Base-by-base conservation (phyloP, 1,140 invertebrate genomes). In the Stegodyphus mimosarum region DNA sequence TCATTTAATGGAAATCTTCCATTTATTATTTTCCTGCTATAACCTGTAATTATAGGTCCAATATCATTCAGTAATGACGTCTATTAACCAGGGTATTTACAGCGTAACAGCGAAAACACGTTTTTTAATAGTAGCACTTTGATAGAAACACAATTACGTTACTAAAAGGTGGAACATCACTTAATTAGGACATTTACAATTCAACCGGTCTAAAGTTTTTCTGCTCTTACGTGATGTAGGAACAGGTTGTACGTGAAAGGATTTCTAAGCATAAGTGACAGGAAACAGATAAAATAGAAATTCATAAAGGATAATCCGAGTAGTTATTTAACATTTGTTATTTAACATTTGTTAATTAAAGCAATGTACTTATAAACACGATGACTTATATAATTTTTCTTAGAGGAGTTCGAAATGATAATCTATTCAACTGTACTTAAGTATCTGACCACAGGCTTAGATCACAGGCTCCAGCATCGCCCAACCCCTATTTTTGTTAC, bases 1-100 rank as follows among this genome's bases (percentile, higher is more conserved):
- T 72, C 70, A 72, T 72, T 72, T 52, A 33, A 72, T 51, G 50
- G 50, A 72, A 72, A 52, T 51, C n/a, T 17, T 72, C 52, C 70
- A 72, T 72, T 52, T 52, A 17, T 72, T 72, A 72, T 72, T 72
- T 51, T 17, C 33, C 49, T 51, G 15, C 15, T 72, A 72, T 51
- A 72, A 13, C 7, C 52, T 72, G 70, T 72, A 72, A 72, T 72
- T 72, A 72, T 49, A 51, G 49, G 17, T 72, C 70, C 70, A 72
- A 49, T 51, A 51, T 17, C 18, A 17, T 72, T 72, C 50, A 72
- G 52, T 72, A 72, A 72, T 72, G 70, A 72, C 50, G 18, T n/a
- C 50, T 72, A 72, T 72, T 72, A 51, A 72, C 49, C 50, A 72
- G n/a, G 70, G 69, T 13, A 17, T 72, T 51, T 72, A 51, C 52